A percentile compares a stretch with the other conserved stretches of the same genome.
Evolutionary conservation across 2,113 vertebrate genomes (phyloP).

Genomic region (Neofelis nebulosa): DNA sequence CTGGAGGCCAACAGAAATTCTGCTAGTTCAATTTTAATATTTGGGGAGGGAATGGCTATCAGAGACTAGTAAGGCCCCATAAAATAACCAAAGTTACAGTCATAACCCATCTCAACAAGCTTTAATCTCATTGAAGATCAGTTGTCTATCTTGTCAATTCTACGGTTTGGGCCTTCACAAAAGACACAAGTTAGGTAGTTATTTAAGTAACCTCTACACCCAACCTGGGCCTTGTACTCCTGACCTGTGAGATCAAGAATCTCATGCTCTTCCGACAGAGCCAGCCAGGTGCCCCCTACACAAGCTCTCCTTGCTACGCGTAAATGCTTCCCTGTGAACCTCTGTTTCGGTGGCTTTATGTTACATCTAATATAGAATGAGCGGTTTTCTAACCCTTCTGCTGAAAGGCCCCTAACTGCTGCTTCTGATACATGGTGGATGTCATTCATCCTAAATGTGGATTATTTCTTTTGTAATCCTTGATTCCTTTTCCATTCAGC

Average conservation of each 20-base stretch:
- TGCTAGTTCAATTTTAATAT: background rate
- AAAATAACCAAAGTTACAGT: background rate
- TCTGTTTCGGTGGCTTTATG: background rate
- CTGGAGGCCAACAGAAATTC: background rate
- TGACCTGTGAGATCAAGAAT: background rate
- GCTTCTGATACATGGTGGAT: background rate
- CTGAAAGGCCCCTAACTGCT: background rate
- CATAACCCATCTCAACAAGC: background rate
- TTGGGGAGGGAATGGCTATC: background rate
- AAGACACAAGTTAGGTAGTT: background rate
- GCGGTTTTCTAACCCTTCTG: background rate
- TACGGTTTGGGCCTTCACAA: background rate
- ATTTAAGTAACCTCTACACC: background rate
- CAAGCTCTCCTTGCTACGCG: background rate
- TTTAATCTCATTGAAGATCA: background rate
- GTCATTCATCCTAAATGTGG: background rate
- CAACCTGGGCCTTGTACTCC: background rate
- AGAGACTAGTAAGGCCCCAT: background rate
- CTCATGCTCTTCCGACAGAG: background rate
- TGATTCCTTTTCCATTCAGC: conserved; percentile 14
- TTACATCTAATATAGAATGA: background rate
- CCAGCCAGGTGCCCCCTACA: background rate
- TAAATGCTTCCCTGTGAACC: background rate
- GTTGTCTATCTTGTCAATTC: background rate
- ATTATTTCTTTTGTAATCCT: background rate